These are phyloP conservation scores for Perithous albicinctus DNA, from an alignment of 2,888 invertebrate species.

Conservation along the genomic window DNA sequence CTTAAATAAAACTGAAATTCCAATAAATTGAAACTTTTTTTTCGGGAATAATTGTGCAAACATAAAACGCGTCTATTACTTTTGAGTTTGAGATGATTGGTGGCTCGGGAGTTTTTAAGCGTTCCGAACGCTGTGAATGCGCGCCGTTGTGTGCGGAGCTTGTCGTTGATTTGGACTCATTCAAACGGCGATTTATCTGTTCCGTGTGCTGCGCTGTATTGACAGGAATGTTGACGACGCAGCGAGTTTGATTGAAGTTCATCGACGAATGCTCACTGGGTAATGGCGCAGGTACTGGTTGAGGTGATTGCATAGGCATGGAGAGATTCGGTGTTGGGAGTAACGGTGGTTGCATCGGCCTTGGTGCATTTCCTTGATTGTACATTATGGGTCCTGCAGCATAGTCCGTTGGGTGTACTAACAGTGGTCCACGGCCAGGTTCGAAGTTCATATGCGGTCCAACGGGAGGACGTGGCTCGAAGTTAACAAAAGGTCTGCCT, in stretches of 20 bases:
- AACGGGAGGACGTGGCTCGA: conserved; percentile 72
- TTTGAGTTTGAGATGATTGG: conserved; percentile 83
- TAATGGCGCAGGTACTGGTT: conserved; percentile 69
- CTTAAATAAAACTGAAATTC: too few species aligned
- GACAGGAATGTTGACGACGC: conserved; percentile 21
- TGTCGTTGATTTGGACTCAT: conserved; percentile 64
- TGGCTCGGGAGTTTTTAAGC: conserved; percentile 82
- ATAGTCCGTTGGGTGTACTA: conserved; percentile 73
- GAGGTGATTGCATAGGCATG: conserved; percentile 64
- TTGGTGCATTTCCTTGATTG: conserved; percentile 73
- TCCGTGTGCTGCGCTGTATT: neutral
- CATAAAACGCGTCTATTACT: conserved; percentile 80
- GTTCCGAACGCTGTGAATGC: conserved; percentile 73
- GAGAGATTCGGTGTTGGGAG: conserved; percentile 67
- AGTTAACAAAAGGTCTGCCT: conserved; percentile 73
- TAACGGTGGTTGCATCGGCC: conserved; percentile 59
- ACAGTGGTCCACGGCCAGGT: conserved; percentile 69
- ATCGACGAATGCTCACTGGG: conserved; percentile 42
- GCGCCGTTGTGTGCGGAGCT: conserved; percentile 71
- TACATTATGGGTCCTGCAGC: conserved; percentile 76
- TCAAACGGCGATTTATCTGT: conserved; percentile 45
- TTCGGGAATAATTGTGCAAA: neutral
- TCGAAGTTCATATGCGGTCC: conserved; percentile 76
- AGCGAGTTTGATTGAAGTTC: conserved; percentile 54
- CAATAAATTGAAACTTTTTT: too few species aligned